Evolutionary conservation across 2,888 invertebrate genomes (phyloP).

Genomic region (Ophioninae sp.): DNA sequence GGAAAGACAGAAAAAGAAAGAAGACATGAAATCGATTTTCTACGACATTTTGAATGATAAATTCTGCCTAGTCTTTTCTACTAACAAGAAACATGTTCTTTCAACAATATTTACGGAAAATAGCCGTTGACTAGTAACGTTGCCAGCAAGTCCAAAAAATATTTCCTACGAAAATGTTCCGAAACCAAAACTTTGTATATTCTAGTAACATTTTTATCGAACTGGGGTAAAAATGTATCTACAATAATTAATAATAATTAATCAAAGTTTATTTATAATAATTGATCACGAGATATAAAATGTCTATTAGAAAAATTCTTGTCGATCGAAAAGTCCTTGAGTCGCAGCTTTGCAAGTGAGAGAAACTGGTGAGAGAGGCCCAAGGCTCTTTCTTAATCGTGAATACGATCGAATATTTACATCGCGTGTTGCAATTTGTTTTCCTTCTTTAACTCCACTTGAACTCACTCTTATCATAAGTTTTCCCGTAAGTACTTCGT

Average conservation of each 20-base stretch:
- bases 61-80: not conserved
- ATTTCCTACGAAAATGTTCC: no score
- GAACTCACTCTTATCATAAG: conserved; percentile 85
- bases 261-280: no score
- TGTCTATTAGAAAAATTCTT: not conserved
- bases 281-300: not conserved
- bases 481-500: conserved; percentile 87
- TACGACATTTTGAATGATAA: not conserved
- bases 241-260: not conserved
- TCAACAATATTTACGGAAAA: not conserved
- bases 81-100: not conserved
- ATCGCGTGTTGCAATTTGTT: not conserved
- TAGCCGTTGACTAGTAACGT: not conserved
- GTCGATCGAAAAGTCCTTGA: not conserved
- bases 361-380: not conserved
- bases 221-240: not conserved
- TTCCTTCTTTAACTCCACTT: not conserved
- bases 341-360: not conserved
- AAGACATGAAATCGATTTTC: not conserved
- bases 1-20: not conserved
- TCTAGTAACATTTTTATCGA: not conserved
- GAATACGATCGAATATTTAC: conserved; percentile 9
- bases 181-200: not conserved
- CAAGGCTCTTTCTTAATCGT: not conserved
- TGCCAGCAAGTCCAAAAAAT: not conserved